Evolutionary conservation across 2,888 invertebrate genomes (phyloP), one percentile per base, ranked within the genome.

Genomic region (Drosophila ustulata): DNA sequence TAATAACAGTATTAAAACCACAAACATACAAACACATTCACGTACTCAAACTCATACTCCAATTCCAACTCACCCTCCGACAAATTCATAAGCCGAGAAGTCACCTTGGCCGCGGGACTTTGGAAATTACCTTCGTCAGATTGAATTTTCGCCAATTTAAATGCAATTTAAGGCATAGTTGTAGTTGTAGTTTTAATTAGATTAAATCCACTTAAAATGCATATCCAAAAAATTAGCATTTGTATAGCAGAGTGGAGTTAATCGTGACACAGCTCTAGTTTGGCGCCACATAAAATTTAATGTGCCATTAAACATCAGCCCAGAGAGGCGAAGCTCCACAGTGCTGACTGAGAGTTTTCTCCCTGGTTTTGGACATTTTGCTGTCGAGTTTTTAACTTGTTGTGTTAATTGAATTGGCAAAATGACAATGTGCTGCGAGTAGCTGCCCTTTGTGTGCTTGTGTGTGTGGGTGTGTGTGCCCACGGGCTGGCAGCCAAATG

Each of bases 331-430:
- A 18, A 18, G 18, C 18, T 18, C 28, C 28, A 32, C 37, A 25
- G 43, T 32, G 39, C 34, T 13, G 23, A 18, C 26, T n/a, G 41
- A 7, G 45, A 7, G 23, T 9, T 37, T 6, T n/a, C 18, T 58
- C n/a, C 6, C 34, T 18, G 52, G 26, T 30, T 72, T 87, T 82
- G 65, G 57, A 49, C 58, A 64, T 67, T 71, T 69, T 57, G 61
- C 45, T 50, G 56, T 73, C 55, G 58, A 47, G 46, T 63, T 80
- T 71, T 73, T 51, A 64, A 71, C 71, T 73, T 85, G 62, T 75
- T 67, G 66, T 69, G 76, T 87, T 88, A 85, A 85, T 85, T 85
- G 88, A 88, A 88, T 88, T 71, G 82, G 56, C 70, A 50, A 71
- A 82, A 74, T 61, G 82, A 76, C 76, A 84, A 70, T 49, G 58